Percentiles rank a stretch among this genome's conserved stretches.
Conservation (phyloP, 2,797 vertebrate species). For the Botia kubotai region DNA sequence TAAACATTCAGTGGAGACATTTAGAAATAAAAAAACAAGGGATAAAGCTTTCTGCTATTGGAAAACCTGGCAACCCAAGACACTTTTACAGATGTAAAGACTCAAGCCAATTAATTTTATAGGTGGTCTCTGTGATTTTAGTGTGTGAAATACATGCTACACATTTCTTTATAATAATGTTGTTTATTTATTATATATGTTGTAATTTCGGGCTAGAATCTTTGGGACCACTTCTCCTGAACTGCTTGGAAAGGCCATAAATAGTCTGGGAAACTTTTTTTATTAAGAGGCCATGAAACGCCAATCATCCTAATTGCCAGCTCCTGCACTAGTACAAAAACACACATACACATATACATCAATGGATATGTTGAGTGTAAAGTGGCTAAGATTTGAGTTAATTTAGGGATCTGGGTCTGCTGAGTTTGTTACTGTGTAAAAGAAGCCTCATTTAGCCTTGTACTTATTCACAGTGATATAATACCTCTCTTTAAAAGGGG, state of each 20-base stretch:
- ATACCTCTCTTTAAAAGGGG: background rate
- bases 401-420: background rate
- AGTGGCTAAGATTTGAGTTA: slow-evolving; percentile 29
- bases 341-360: slow-evolving; percentile 25
- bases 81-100: no score
- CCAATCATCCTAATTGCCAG: slow-evolving; percentile 15
- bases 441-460: background rate
- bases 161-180: background rate
- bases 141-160: background rate
- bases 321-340: background rate
- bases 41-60: background rate
- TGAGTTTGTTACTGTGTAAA: background rate
- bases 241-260: slow-evolving; percentile 39
- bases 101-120: no score
- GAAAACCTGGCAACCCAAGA: background rate
- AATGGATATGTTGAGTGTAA: background rate
- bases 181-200: background rate
- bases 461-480: slow-evolving; percentile 30
- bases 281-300: slow-evolving; percentile 20
- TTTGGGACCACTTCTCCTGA: no score
- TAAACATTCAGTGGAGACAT: slow-evolving; percentile 5
- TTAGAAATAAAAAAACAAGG: slow-evolving; percentile 14
- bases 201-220: no score
- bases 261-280: slow-evolving; percentile 49
- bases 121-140: no score